Conservation (phyloP, 2,888 invertebrate genomes). For the Aleiodes testaceus region DNA sequence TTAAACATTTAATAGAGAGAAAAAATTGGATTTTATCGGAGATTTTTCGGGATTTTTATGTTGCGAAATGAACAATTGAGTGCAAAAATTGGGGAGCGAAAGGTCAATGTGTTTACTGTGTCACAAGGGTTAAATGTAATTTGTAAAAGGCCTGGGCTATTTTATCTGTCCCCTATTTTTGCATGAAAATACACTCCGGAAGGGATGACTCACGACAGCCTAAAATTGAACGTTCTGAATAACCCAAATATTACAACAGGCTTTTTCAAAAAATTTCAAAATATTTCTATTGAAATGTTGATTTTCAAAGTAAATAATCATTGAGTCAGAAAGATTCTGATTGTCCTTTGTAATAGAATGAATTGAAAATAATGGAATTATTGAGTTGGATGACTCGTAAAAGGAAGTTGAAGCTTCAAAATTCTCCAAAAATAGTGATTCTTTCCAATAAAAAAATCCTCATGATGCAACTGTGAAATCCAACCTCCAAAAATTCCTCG, state of each 20-base stretch:
- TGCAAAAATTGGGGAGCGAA: not conserved
- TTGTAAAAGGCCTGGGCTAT: slow-evolving; percentile 8
- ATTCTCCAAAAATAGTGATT: not conserved
- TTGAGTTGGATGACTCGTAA: too few species aligned
- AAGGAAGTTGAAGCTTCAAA: too few species aligned
- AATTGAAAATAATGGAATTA: too few species aligned
- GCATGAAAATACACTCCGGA: slow-evolving; percentile 16
- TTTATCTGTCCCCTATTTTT: slow-evolving; percentile 11
- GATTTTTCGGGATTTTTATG: too few species aligned
- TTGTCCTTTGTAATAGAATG: too few species aligned
- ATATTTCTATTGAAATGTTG: too few species aligned
- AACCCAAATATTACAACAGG: slow-evolving; percentile 13
- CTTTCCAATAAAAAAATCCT: not conserved
- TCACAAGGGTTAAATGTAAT: not conserved
- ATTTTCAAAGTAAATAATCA: too few species aligned
- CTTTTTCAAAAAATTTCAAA: too few species aligned
- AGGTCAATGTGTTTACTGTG: not conserved
- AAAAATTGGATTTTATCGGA: too few species aligned
- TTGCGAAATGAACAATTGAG: too few species aligned
- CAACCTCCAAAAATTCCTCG: slow-evolving; percentile 11
- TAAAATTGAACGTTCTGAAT: slow-evolving; percentile 19
- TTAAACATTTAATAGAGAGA: too few species aligned
- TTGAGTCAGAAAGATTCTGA: too few species aligned
- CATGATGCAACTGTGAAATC: slow-evolving; percentile 1
- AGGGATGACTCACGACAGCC: slow-evolving; percentile 17